Percentiles rank a stretch among this genome's conserved stretches.
These are phyloP conservation scores for Paramormyrops kingsleyae DNA, from an alignment of 2,113 vertebrate genomes.

Conservation along the genomic window DNA sequence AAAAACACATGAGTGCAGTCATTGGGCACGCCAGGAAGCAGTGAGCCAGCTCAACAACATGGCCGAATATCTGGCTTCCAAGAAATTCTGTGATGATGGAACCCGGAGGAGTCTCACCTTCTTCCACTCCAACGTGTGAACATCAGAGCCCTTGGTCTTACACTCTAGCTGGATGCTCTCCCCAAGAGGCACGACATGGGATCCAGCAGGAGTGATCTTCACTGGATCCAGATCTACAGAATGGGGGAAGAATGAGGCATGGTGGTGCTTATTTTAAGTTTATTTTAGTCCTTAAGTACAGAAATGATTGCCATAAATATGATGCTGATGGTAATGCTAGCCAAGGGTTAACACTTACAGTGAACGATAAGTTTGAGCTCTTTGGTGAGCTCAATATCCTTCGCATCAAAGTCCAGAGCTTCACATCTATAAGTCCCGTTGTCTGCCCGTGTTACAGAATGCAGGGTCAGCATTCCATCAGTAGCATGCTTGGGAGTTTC, in stretches of 20 bases:
- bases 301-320: background rate
- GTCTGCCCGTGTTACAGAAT: slow-evolving; percentile 51
- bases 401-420: slow-evolving; percentile 60
- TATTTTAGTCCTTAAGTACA: background rate
- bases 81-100: background rate
- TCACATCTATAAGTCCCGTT: slow-evolving; percentile 58
- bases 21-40: background rate
- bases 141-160: slow-evolving; percentile 51
- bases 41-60: too few relatives aligned
- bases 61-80: background rate
- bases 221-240: slow-evolving; percentile 69
- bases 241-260: background rate
- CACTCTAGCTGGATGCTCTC: slow-evolving; percentile 55
- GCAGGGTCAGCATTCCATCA: slow-evolving; percentile 39
- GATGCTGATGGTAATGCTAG: too few relatives aligned
- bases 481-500: background rate
- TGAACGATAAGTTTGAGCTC: slow-evolving; percentile 53
- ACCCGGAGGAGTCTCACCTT: slow-evolving; percentile 57
- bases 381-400: slow-evolving; percentile 39
- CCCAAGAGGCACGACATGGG: slow-evolving; percentile 43
- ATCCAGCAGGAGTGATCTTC: slow-evolving; percentile 35
- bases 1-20: background rate
- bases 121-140: slow-evolving; percentile 62
- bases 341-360: slow-evolving; percentile 59
- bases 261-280: background rate